Base-by-base conservation (phyloP, 2,797 vertebrate species). In the Bothrops alternatus region DNA sequence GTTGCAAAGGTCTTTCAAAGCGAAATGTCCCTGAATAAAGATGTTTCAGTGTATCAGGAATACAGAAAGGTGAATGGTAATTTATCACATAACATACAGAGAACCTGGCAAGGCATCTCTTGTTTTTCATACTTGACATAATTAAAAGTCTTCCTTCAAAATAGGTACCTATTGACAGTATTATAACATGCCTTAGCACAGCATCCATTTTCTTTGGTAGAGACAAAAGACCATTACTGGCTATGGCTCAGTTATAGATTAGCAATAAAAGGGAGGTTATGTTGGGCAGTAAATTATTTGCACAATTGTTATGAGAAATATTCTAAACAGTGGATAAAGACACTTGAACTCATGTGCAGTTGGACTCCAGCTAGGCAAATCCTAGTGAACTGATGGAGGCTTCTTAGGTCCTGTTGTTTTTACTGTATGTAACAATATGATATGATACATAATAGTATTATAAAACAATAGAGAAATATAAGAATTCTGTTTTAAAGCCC, bases 201-300 rank as follows among this genome's bases (percentile, higher is more conserved):
- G 57, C 0, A 4, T 85, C 32, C 4, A 87, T 94, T 89, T 94
- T 86, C 94, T 55, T 57, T 6, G 89, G 12, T 50, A 63, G 88
- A 88, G 58, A 91, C 18, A 94, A 93, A 60, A 90, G 93, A 86
- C 23, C 47, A 91, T 88, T 96, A 90, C 11, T 58, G 37, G 82
- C 93, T 20, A 2, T 65, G 92, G 91, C 26, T 86, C 93, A 95
- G 95, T 37, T 91, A 94, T 20, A 58, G 90, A 94, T 87, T 61
- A 86, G 6, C 82, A 92, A 47, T 90, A 47, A 58, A 60, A 28
- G 14, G 13, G 93, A 94, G 50, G 55, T 6, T 86, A 57, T 58
- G 12, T 93, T 92, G 87, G 0, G 8, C 37, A 94, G 90, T 61
- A 94, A 26, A 89, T 60, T 14, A 65, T 65, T 28, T n/a, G 10